Evolutionary conservation across 2,797 vertebrate species (phyloP), one percentile per base, ranked within the genome.

Genomic region (Podargus strigoides): DNA sequence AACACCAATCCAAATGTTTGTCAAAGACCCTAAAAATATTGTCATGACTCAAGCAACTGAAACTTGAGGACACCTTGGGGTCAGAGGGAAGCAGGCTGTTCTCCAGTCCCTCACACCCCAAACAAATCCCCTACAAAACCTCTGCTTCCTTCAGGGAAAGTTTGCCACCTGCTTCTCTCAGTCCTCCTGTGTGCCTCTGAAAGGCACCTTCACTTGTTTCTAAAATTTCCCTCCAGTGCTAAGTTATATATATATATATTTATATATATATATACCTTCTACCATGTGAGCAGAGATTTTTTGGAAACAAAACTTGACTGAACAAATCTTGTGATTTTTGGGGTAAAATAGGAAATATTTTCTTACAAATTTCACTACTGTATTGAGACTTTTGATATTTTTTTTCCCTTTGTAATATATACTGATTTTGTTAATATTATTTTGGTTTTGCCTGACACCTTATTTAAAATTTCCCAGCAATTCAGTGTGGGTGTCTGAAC

Each of bases 121-220:
- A 78, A 15, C 14, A 32, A 87, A 41, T 27, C 9, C 14, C 27
- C 32, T 27, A 12, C 32, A 52, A 91, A 78, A 47, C 6, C 12
- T n/a, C 44, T 41, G 6, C 26, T 66, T 41, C 66, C 88, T 58
- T n/a, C 68, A 24, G 13, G 69, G 30, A 17, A 50, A 59, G 58
- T 58, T 91, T 80, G 58, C 18, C 58, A 55, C 42, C 55, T 86
- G 73, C 73, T 93, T 58, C 30, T 91, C 73, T 88, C 37, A 3
- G 23, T 84, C 68, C 62, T 82, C 2, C 32, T 83, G 21, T 66
- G 52, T 75, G 69, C 41, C 28, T 34, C 4, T 42, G 66, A 94
- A 63, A 86, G 24, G 66, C 49, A 86, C 42, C 73, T 90, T 69
- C 46, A 7, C 1, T 18, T 60, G 7, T 39, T 66, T 55, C 46